Evolutionary conservation across 2,888 invertebrate genomes (phyloP), one percentile per base, ranked within the genome.

Genomic region (Smittia sp.): DNA sequence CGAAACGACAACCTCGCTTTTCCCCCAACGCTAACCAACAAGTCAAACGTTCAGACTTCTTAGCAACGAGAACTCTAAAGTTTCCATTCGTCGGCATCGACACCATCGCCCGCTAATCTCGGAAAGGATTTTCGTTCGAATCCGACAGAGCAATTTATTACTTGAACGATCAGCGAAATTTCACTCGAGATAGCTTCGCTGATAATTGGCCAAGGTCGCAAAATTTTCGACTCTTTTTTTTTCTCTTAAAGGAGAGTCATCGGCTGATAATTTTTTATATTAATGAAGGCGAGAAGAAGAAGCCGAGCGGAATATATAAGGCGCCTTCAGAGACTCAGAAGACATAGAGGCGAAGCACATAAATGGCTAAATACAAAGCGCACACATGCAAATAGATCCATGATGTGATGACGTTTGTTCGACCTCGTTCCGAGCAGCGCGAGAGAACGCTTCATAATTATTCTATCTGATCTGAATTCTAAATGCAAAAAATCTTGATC

Each of bases 341-440:
- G 22, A 58, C 18, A 58, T 22, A 58, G 15, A 9, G 22, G 18
- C 22, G 58, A 58, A 58, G 15, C 18, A 58, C 13, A 58, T 58
- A 58, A 58, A 52, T 4, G 52, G 4, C 52, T 9, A 52, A 52
- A 52, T 52, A 52, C 4, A 52, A 52, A 52, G 32, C 67, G 25
- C 69, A 70, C 69, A 70, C 32, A 68, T 68, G 41, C 38, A 68
- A 24, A 52, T 54, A 25, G 15, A 52, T 69, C 69, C 52, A n/a
- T 15, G 52, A n/a, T 52, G 52, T 58, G 58, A 58, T 58, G 58
- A 58, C 58, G 58, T 58, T 22, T 7, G 22, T 52, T 11, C 52
- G 15, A n/a, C 52, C 52, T 52, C 52, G 13, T 58, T 58, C 46
- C 46, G n/a, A 46, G 39, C 13, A 7, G 39, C 39, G 7, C n/a